Conservation (phyloP, 2,888 invertebrate species). For the Drosophila algonquin region DNA sequence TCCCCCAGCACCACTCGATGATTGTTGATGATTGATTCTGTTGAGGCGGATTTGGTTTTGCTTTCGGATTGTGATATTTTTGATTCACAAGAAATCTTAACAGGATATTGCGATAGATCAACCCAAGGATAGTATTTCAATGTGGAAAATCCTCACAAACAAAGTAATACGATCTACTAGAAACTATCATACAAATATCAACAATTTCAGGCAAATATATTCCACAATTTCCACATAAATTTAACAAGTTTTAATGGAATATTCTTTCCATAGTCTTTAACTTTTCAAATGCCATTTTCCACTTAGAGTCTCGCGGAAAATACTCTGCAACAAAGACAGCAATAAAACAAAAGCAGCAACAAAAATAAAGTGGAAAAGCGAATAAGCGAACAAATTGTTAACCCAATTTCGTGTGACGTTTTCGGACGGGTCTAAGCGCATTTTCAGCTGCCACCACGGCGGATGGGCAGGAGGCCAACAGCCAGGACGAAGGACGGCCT, state of each 20-base stretch:
- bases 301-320: constrained; percentile 13
- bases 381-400: constrained; percentile 55
- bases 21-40: constrained; percentile 41
- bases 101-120: too few species aligned
- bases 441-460: constrained; percentile 7
- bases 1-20: neutral
- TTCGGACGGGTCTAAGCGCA: constrained; percentile 59
- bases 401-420: constrained; percentile 61
- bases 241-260: neutral
- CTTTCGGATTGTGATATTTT: neutral
- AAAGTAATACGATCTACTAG: too few species aligned
- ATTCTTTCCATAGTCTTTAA: neutral
- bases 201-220: too few species aligned
- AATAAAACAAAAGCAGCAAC: constrained; percentile 7
- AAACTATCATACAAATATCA: too few species aligned
- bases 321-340: neutral
- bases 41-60: neutral
- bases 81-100: neutral
- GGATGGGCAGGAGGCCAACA: constrained; percentile 12
- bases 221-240: too few species aligned
- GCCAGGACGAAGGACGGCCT: constrained; percentile 47
- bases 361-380: constrained; percentile 15
- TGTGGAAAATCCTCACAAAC: neutral
- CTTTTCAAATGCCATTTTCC: constrained; percentile 33
- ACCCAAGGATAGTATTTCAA: neutral